Base-by-base conservation (phyloP, 2,888 invertebrate genomes). In the Chymomyza fuscimana region DNA sequence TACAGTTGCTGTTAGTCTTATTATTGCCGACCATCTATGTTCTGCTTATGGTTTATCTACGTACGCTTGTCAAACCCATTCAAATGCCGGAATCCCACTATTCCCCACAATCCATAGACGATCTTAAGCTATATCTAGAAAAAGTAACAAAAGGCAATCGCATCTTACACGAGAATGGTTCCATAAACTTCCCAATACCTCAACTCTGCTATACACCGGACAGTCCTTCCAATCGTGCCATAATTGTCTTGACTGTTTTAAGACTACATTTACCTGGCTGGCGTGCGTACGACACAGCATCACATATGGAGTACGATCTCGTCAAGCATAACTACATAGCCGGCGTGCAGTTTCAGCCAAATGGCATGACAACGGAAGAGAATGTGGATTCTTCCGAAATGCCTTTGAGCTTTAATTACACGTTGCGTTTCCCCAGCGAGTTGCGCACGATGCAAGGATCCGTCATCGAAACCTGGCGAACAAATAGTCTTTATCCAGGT, bases 381-480 rank as follows among this genome's bases (percentile, higher is more conserved):
- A 79, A 79, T 25, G 4, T 2, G 25, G 4, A 32, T 32, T 5
- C 1, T 46, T 2, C 2, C 0, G 4, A 12, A 46, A 46, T 94
- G 62, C 93, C 93, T 0, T 79, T 89, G 6, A 89, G 93, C 60
- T 79, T 94, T 50, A 90, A 92, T 6, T 93, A 94, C 72, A 89
- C 93, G 0, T 80, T 95, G 66, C 92, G 94, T 22, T 95, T 94
- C 89, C 95, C 95, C 15, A 94, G 93, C 67, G 93, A 94, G 80
- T 93, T 94, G 9, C 92, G 94, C 16, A 77, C 75, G 89, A 91
- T 40, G 86, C 87, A 1, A 0, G 65, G 72, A 0, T 56, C 60
- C 0, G 4, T 73, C 0, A 61, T 70, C 12, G 68, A 70, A 0
- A 74, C 67, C 0, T 96, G 96, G 96, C 92, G 93, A 16, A 96